These are phyloP conservation scores for Oreochromis spilurus DNA, from an alignment of 2,113 vertebrate species.

Conservation along the genomic window DNA sequence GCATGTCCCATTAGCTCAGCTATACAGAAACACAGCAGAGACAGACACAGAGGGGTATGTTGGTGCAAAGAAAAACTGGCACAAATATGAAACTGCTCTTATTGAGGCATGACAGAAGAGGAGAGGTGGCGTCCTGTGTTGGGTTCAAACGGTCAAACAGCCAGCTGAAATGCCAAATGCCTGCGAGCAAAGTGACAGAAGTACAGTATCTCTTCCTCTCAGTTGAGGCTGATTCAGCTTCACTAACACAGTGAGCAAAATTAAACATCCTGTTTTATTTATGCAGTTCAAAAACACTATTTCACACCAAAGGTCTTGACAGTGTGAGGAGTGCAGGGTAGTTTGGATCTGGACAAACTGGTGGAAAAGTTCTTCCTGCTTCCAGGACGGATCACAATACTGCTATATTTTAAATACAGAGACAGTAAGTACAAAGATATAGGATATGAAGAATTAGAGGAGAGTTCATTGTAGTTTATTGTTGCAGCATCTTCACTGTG, in stretches of 20 bases:
- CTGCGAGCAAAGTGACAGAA: background rate
- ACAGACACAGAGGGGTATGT: background rate
- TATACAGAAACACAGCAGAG: background rate
- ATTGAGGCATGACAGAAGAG: background rate
- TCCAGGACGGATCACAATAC: background rate
- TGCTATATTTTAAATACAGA: background rate
- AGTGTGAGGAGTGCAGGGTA: background rate
- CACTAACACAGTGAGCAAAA: background rate
- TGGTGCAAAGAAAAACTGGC: background rate
- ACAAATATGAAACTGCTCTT: background rate
- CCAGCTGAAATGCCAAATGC: background rate
- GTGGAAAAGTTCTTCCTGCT: background rate
- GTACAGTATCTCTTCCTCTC: background rate
- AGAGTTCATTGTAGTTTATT: background rate
- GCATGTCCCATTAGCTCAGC: slow-evolving; percentile 16
- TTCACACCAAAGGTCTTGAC: background rate
- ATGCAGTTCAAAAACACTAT: background rate
- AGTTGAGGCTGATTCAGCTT: background rate
- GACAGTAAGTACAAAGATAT: background rate
- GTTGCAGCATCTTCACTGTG: background rate
- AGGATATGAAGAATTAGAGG: background rate
- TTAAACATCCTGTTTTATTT: background rate
- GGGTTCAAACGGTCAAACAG: background rate
- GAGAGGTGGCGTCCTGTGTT: background rate
- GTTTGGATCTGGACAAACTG: background rate